Evolutionary conservation across 2,888 invertebrate genomes (phyloP).

Genomic region (Epistrophe eligans): DNA sequence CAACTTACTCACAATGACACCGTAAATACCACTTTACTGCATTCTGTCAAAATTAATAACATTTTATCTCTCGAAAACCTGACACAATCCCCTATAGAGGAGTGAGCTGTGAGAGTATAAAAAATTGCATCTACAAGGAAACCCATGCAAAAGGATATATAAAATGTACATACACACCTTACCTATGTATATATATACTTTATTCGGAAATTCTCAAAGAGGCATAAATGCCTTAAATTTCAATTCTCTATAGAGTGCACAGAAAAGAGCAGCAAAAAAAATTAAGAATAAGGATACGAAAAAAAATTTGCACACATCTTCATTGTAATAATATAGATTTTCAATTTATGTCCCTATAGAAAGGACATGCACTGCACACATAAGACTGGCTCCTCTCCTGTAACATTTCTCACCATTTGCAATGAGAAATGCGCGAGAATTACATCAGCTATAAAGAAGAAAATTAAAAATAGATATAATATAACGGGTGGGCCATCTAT

Average conservation of each 20-base stretch:
- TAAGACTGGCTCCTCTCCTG: conserved; percentile 19
- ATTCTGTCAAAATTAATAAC: conserved; percentile 66
- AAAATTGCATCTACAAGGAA: conserved; percentile 37
- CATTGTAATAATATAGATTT: conserved; percentile 52
- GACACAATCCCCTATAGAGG: conserved; percentile 46
- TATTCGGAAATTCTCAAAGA: conserved; percentile 27
- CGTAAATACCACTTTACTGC: conserved; percentile 62
- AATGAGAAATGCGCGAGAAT: conserved; percentile 27
- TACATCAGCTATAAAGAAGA: conserved; percentile 27
- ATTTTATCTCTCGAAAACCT: conserved; percentile 52
- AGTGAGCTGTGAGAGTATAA: neutral
- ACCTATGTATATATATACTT: neutral
- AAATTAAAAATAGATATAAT: conserved; percentile 38
- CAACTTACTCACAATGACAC: conserved; percentile 50
- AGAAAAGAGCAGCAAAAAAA: neutral
- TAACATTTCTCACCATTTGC: conserved; percentile 43
- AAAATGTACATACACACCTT: neutral
- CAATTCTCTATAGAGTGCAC: conserved; percentile 23
- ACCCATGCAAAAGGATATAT: conserved; percentile 24
- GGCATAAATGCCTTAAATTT: conserved; percentile 57
- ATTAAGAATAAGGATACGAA: neutral
- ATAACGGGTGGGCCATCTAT: too few species aligned
- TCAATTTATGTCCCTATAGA: conserved; percentile 57
- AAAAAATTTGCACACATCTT: conserved; percentile 6
- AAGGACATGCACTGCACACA: conserved; percentile 37